Conservation (phyloP, 2,113 vertebrate species). For the Chaenogobius annularis region DNA sequence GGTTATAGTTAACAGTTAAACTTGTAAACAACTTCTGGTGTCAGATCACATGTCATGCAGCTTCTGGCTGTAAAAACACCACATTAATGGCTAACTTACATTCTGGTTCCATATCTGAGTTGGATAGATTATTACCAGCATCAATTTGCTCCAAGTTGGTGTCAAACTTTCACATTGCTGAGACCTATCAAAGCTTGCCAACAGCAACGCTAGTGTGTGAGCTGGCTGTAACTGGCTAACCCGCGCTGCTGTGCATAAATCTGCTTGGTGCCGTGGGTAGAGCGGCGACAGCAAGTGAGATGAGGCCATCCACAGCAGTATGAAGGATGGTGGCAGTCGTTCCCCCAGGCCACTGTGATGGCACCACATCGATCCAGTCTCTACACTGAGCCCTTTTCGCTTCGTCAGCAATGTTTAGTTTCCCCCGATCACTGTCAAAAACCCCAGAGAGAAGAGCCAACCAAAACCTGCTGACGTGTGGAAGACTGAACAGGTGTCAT, state of each 20-base stretch:
- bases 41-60: slow-evolving; percentile 18
- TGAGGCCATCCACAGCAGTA: slow-evolving; percentile 70
- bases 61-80: slow-evolving; percentile 25
- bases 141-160: slow-evolving; percentile 38
- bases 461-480: slow-evolving; percentile 44
- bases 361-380: slow-evolving; percentile 69
- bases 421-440: slow-evolving; percentile 58
- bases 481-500: slow-evolving; percentile 34
- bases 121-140: slow-evolving; percentile 30
- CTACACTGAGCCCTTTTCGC: slow-evolving; percentile 62
- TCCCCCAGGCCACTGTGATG: slow-evolving; percentile 59
- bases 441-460: slow-evolving; percentile 34
- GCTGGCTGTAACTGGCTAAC: slow-evolving; percentile 33
- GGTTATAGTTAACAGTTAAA: slow-evolving; percentile 19
- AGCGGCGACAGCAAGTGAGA: slow-evolving; percentile 63
- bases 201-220: slow-evolving; percentile 16
- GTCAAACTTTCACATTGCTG: slow-evolving; percentile 27
- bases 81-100: slow-evolving; percentile 42
- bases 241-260: slow-evolving; percentile 52
- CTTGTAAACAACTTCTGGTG: slow-evolving; percentile 31
- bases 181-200: slow-evolving; percentile 19
- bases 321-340: slow-evolving; percentile 70
- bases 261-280: slow-evolving; percentile 35
- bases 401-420: slow-evolving; percentile 71
- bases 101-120: slow-evolving; percentile 34